A percentile compares a stretch with the other conserved stretches of the same genome.
phyloP scores from a whole-genome alignment of 2,113 vertebrate genomes.

The Calcarius ornatus region DNA sequence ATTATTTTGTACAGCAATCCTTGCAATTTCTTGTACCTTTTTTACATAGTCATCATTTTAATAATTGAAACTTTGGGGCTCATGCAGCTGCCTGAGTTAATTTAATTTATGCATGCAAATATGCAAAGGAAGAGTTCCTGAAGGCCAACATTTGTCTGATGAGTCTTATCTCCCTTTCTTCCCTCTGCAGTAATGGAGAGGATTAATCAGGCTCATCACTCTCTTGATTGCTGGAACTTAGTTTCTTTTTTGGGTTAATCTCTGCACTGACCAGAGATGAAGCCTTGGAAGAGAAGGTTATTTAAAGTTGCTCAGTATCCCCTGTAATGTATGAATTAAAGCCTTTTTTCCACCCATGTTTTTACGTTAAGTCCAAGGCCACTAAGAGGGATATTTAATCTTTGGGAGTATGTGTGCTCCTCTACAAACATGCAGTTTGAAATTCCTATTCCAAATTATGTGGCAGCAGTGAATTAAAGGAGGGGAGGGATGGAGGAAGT shows the following conservation, averaged over 20 bases:
- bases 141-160: not conserved
- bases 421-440: not conserved
- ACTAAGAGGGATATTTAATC: not conserved
- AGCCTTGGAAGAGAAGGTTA: not conserved
- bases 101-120: not conserved
- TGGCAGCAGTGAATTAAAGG: not conserved
- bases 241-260: not conserved
- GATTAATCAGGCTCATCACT: not conserved
- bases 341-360: fast-evolving
- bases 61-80: not conserved
- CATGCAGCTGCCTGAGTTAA: not conserved
- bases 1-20: not conserved
- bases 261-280: not conserved
- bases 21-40: not conserved
- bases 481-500: not conserved
- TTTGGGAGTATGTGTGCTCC: not conserved
- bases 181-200: not conserved
- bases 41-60: not conserved
- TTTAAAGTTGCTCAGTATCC: not conserved
- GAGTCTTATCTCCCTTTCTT: not conserved
- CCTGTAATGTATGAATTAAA: not conserved
- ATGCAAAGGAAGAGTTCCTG: not conserved
- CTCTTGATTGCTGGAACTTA: not conserved
- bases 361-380: fast-evolving
- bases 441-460: not conserved